Percentiles rank a stretch among this genome's conserved stretches.
Conservation (phyloP, 2,113 vertebrate genomes). For the Myiopsitta monachus region DNA sequence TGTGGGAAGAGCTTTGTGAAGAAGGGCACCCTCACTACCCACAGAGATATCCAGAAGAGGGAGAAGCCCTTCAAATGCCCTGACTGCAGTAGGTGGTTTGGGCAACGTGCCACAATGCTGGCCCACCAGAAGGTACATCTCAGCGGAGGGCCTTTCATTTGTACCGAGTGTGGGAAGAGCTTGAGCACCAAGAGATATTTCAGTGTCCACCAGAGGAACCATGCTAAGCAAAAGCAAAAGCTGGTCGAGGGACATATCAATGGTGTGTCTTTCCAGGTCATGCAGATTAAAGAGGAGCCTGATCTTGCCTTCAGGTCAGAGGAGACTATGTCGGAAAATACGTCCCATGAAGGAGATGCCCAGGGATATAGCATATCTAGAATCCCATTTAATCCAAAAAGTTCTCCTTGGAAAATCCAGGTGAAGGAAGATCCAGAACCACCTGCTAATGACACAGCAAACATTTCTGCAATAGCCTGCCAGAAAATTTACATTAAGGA, state of each 20-base stretch:
- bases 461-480: not conserved
- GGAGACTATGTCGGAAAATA: not conserved
- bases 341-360: not conserved
- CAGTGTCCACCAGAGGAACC: not conserved
- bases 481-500: conserved; percentile 3
- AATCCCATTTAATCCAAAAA: not conserved
- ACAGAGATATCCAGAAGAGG: not conserved
- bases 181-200: conserved; percentile 8
- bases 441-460: not conserved
- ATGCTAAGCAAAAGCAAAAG: not conserved
- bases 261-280: not conserved
- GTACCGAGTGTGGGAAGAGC: conserved; percentile 4
- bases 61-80: conserved; percentile 29
- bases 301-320: not conserved
- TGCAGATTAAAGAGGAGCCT: not conserved
- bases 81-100: not conserved
- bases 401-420: not conserved
- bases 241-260: fast-evolving
- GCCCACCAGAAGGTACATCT: conserved; percentile 28
- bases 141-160: not conserved
- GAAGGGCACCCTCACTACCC: not conserved
- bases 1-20: not conserved
- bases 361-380: not conserved
- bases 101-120: not conserved
- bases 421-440: not conserved